phyloP scores from a whole-genome alignment of 2,113 vertebrate genomes.

The Peromyscus maniculatus region DNA sequence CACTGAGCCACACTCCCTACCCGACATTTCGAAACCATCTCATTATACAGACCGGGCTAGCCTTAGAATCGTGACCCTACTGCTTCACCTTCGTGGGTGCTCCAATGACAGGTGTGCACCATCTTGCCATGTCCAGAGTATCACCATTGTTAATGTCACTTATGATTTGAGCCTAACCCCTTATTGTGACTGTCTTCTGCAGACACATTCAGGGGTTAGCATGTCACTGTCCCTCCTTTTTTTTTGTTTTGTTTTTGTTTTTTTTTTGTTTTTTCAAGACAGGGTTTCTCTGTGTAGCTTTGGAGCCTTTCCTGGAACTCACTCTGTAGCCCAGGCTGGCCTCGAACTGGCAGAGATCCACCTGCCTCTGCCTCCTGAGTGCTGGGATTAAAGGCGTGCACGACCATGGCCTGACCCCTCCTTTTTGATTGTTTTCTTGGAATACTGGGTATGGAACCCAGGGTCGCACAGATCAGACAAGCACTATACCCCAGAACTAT shows the following conservation, averaged over 20 bases:
- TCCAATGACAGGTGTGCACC: background rate
- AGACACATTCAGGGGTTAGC: background rate
- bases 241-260: no score
- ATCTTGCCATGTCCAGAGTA: background rate
- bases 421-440: background rate
- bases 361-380: no score
- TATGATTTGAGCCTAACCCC: background rate
- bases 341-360: no score
- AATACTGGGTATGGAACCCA: background rate
- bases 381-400: no score
- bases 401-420: background rate
- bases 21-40: background rate
- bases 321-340: no score
- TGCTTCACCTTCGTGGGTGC: background rate
- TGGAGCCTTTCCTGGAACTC: no score
- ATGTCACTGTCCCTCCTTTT: background rate
- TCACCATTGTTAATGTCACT: background rate
- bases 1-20: background rate
- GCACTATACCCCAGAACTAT: no score
- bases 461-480: background rate
- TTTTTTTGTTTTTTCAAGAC: no score
- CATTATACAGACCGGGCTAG: background rate
- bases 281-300: no score
- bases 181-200: background rate
- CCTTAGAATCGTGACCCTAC: background rate